phyloP scores from a whole-genome alignment of 2,797 vertebrate species.

The Apogon hyalosoma region DNA sequence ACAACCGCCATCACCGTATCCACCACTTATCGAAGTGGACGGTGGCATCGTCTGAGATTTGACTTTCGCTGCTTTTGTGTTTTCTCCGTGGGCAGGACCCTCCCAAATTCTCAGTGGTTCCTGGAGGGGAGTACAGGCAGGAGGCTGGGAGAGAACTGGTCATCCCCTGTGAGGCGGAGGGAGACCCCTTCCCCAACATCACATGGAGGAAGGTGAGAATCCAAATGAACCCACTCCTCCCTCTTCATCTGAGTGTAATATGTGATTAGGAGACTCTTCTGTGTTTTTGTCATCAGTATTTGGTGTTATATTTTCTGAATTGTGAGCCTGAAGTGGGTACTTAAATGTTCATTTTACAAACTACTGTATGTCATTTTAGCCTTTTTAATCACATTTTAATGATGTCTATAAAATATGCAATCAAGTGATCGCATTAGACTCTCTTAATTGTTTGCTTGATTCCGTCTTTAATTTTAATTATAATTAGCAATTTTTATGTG shows the following conservation, averaged over 20 bases:
- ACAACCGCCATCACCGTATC: background rate
- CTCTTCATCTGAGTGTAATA: background rate
- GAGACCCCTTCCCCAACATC: conserved; percentile 98
- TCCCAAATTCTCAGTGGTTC: conserved; percentile 99
- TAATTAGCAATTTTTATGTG: conserved; percentile 45
- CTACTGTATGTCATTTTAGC: conserved; percentile 11
- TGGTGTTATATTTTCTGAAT: conserved; percentile 2
- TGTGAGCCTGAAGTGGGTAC: conserved; percentile 6
- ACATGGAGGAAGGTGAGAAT: conserved; percentile 95
- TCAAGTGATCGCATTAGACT: conserved; percentile 45
- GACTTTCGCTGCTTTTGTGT: background rate
- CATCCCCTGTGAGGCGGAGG: conserved; percentile 96
- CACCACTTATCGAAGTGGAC: background rate
- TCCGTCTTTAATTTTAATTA: conserved; percentile 29
- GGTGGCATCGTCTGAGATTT: background rate
- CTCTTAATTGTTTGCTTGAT: conserved; percentile 42
- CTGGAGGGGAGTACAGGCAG: conserved; percentile 99
- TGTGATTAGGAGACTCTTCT: background rate
- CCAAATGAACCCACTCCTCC: background rate
- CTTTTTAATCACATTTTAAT: conserved; percentile 60
- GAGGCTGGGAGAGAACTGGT: conserved; percentile 97
- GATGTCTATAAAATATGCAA: conserved; percentile 51
- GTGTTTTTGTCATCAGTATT: background rate
- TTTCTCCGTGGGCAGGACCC: conserved; percentile 86
- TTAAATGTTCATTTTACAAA: conserved; percentile 30